A percentile compares a stretch with the other conserved stretches of the same genome.
Evolutionary conservation across 2,113 vertebrate species (phyloP).

Genomic region (Cyanocitta stelleri): DNA sequence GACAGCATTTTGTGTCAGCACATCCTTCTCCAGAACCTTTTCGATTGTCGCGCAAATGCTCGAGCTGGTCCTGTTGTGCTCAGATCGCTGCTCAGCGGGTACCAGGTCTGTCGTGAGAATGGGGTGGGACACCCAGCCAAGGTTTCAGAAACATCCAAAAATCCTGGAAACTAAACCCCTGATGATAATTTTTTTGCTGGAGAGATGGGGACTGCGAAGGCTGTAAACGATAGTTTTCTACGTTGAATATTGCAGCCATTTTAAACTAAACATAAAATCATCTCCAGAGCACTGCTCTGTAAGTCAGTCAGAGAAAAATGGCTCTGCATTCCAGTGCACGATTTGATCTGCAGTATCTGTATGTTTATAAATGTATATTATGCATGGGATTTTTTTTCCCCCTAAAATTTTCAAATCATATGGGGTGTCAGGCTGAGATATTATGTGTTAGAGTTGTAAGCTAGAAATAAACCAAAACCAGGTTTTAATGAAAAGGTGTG

Average conservation of each 20-base stretch:
- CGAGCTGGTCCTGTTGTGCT: not conserved
- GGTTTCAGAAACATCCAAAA: not conserved
- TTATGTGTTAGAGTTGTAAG: not conserved
- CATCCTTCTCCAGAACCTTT: not conserved
- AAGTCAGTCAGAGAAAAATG: not conserved
- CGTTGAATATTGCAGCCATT: not conserved
- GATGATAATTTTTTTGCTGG: not conserved
- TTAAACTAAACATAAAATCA: not conserved
- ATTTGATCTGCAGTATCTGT: not conserved
- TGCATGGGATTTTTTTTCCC: not conserved
- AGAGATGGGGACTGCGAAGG: not conserved
- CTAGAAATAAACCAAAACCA: not conserved
- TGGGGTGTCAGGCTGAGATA: conserved; percentile 5
- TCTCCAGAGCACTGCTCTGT: not conserved
- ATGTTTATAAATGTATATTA: not conserved
- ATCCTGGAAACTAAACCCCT: not conserved
- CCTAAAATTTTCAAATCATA: not conserved
- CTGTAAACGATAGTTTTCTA: rapidly evolving
- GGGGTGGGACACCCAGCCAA: not conserved
- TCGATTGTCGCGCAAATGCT: not conserved
- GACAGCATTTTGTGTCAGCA: conserved; percentile 1
- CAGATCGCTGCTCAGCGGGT: not conserved
- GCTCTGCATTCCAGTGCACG: not conserved
- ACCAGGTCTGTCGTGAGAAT: not conserved
- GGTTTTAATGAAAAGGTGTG: conserved; percentile 1